Percentiles rank a stretch among this genome's conserved stretches.
phyloP scores from a whole-genome alignment of 2,113 vertebrate species.

The Pelobates fuscus region DNA sequence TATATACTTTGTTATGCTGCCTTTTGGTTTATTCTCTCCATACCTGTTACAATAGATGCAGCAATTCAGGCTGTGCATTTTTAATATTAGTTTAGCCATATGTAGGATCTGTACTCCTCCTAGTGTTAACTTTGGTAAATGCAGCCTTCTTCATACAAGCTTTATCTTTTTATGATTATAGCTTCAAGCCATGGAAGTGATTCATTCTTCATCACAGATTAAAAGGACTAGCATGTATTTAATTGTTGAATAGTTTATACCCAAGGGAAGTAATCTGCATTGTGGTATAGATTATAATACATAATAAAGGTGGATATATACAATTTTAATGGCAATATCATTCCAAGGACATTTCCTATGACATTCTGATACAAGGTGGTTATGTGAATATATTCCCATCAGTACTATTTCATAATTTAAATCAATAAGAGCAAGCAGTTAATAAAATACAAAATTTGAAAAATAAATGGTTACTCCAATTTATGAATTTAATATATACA shows the following conservation, averaged over 20 bases:
- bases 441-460: no score
- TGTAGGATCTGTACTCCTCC: slow-evolving; percentile 65
- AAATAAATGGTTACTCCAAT: no score
- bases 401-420: slow-evolving; percentile 11
- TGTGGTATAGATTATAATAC: slow-evolving; percentile 48
- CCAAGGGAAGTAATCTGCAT: slow-evolving; percentile 48
- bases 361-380: slow-evolving; percentile 1
- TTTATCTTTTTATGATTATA: slow-evolving; percentile 55
- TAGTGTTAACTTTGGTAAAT: slow-evolving; percentile 64
- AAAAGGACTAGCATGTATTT: slow-evolving; percentile 56
- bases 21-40: no score
- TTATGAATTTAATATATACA: no score
- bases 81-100: slow-evolving; percentile 31
- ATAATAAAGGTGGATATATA: slow-evolving; percentile 50
- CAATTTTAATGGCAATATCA: slow-evolving; percentile 52
- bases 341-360: slow-evolving; percentile 25
- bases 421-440: no score
- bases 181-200: slow-evolving; percentile 57
- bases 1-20: no score
- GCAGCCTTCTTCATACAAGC: slow-evolving; percentile 44
- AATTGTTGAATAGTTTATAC: slow-evolving; percentile 50
- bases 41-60: no score
- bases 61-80: no score
- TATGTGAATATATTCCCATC: not conserved
- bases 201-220: slow-evolving; percentile 60